Evolutionary conservation across 2,888 invertebrate species (phyloP).

Genomic region (Scaptomyza tumidula): DNA sequence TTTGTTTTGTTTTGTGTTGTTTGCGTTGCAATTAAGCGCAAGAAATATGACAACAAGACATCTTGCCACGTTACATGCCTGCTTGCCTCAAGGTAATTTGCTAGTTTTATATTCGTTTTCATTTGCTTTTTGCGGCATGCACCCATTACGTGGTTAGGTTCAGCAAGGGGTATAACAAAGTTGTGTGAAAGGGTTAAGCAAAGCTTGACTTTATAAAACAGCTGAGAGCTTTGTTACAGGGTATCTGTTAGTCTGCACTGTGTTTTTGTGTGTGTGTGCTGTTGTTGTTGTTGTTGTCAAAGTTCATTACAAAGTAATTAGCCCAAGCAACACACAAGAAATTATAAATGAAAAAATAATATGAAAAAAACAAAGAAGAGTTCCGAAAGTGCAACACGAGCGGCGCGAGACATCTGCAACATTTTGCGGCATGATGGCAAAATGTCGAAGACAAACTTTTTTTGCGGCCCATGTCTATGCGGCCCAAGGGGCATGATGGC

Average conservation of each 20-base stretch:
- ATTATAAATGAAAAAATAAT: slow-evolving; percentile 32
- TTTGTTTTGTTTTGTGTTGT: slow-evolving; percentile 6
- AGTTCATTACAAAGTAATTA: slow-evolving; percentile 83
- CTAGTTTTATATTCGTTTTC: slow-evolving; percentile 7
- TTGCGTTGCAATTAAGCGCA: slow-evolving; percentile 37
- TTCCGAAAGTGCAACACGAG: slow-evolving; percentile 38
- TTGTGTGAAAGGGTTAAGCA: background rate
- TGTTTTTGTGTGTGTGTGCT: background rate
- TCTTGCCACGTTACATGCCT: slow-evolving; percentile 40
- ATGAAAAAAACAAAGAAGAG: slow-evolving; percentile 32
- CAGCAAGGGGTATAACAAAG: background rate
- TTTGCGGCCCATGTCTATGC: slow-evolving; percentile 19
- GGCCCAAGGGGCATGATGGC: slow-evolving; percentile 35
- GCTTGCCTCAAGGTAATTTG: slow-evolving; percentile 29
- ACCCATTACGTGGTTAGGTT: background rate
- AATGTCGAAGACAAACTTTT: slow-evolving; percentile 74
- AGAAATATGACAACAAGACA: slow-evolving; percentile 33
- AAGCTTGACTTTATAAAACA: background rate
- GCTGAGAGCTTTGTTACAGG: background rate
- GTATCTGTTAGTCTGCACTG: background rate
- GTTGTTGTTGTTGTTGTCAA: slow-evolving; percentile 58
- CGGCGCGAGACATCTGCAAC: slow-evolving; percentile 62
- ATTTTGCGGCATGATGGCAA: slow-evolving; percentile 63
- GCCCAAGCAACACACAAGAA: slow-evolving; percentile 60
- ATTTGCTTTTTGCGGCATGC: background rate